Percentiles rank a stretch among this genome's conserved stretches.
phyloP scores from a whole-genome alignment of 2,113 vertebrate genomes.

The Cyphomyrus plagiostoma region DNA sequence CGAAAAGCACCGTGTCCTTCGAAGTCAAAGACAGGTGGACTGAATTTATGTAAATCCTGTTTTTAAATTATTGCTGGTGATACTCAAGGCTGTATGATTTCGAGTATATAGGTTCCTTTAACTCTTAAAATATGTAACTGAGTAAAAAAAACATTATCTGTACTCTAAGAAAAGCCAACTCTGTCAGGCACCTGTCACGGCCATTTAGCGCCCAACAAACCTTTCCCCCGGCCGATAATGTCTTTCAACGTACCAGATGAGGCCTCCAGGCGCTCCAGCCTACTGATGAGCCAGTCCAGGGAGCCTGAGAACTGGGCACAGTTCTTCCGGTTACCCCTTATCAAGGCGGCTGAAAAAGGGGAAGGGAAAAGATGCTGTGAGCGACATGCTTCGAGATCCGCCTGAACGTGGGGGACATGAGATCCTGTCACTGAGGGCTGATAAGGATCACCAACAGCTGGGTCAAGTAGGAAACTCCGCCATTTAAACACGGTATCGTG shows the following conservation, averaged over 20 bases:
- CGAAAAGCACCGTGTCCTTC: not conserved
- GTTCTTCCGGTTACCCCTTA: slow-evolving; percentile 95
- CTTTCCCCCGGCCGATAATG: not conserved
- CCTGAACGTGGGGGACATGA: not conserved
- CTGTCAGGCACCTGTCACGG: not conserved
- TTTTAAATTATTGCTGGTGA: not conserved
- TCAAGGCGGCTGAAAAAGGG: slow-evolving; percentile 73
- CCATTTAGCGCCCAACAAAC: not conserved
- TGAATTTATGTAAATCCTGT: not conserved
- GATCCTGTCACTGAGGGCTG: not conserved
- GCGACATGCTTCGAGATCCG: not conserved
- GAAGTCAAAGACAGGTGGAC: not conserved
- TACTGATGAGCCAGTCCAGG: slow-evolving; percentile 91
- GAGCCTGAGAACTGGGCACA: slow-evolving; percentile 95
- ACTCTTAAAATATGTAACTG: not conserved
- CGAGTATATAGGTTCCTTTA: not conserved
- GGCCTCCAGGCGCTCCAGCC: slow-evolving; percentile 87
- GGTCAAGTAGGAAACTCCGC: not conserved
- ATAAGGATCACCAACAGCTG: not conserved
- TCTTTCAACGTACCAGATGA: slow-evolving; percentile 75
- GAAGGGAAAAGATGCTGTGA: not conserved
- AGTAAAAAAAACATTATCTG: not conserved
- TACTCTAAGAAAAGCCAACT: not conserved
- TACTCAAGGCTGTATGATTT: not conserved
- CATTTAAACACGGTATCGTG: not conserved